These are phyloP conservation scores for Syrista parreyssii DNA, from an alignment of 2,888 invertebrate species.

Conservation along the genomic window DNA sequence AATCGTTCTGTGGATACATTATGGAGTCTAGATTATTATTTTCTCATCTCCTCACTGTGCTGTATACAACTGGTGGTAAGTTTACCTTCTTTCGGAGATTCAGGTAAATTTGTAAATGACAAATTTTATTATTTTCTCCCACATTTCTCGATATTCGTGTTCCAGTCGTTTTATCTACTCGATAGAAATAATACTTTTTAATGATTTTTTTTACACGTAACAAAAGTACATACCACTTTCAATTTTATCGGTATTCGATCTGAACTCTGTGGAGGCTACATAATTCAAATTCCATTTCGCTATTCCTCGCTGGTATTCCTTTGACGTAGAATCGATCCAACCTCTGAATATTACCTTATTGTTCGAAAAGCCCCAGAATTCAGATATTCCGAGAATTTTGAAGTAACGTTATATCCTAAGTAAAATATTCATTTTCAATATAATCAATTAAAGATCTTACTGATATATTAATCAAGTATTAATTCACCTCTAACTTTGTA, in stretches of 20 bases:
- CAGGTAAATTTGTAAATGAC: background rate
- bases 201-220: too few relatives aligned
- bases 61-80: background rate
- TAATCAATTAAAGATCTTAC: background rate
- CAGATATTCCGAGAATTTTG: background rate
- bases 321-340: background rate
- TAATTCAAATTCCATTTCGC: background rate
- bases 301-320: background rate
- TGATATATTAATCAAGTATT: background rate
- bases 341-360: background rate
- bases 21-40: background rate
- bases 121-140: background rate
- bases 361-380: background rate
- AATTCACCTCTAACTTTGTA: background rate
- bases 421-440: background rate
- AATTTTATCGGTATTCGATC: background rate
- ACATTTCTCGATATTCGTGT: background rate
- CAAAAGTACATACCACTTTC: too few relatives aligned
- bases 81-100: background rate
- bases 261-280: background rate
- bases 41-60: background rate
- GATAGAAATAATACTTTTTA: too few relatives aligned
- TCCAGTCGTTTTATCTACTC: too few relatives aligned
- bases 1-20: constrained; percentile 14
- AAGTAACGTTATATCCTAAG: background rate